Percentiles rank a stretch among this genome's conserved stretches.
phyloP scores from a whole-genome alignment of 2,113 vertebrate species.

The Zootoca vivipara region DNA sequence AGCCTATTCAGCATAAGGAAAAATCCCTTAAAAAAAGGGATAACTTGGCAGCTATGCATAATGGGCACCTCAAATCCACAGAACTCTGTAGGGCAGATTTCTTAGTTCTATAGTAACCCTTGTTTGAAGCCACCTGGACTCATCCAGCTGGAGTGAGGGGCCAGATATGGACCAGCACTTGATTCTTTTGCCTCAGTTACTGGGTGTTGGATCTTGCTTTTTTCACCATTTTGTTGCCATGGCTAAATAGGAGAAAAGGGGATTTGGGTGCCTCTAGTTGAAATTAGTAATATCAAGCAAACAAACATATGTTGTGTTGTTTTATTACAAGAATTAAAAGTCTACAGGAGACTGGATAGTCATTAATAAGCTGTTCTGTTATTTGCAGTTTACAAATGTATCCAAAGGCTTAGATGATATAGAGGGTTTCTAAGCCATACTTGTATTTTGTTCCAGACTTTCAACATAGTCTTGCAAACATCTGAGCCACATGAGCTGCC shows the following conservation, averaged over 20 bases:
- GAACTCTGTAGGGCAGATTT: neutral
- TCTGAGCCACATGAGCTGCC: neutral
- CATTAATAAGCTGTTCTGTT: neutral
- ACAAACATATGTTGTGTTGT: neutral
- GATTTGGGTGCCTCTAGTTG: neutral
- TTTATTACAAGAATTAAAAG: neutral
- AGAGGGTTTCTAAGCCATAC: neutral
- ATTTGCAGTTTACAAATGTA: neutral
- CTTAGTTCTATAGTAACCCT: neutral
- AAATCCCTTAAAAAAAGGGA: too few species aligned
- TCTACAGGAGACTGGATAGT: neutral
- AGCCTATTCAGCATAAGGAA: too few species aligned
- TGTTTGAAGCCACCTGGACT: neutral
- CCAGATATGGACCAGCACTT: neutral
- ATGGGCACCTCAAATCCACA: neutral
- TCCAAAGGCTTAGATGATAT: neutral
- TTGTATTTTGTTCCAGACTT: neutral
- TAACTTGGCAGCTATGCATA: too few species aligned
- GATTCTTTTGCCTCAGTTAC: neutral
- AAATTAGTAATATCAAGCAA: neutral
- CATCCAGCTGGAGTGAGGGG: neutral
- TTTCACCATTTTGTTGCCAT: neutral
- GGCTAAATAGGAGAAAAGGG: neutral
- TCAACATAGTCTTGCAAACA: neutral
- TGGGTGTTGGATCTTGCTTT: neutral